Evolutionary conservation across 1,140 invertebrate species (phyloP).

Genomic region (Belonocnema kinseyi): DNA sequence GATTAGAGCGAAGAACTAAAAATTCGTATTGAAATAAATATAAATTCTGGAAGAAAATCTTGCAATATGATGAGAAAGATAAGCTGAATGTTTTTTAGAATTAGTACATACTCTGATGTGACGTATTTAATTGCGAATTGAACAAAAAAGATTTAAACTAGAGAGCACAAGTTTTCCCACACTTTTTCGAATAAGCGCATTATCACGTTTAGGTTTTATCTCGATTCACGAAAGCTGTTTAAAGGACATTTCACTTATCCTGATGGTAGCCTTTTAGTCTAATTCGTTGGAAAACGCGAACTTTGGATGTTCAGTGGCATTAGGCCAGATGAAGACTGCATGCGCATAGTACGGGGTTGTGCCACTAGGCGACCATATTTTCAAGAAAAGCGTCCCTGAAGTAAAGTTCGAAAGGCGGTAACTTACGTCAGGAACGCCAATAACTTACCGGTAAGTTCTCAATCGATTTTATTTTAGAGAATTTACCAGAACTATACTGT

Average conservation of each 20-base stretch:
- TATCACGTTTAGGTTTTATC: neutral
- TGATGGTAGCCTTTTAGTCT: constrained; percentile 11
- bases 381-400: constrained; percentile 35
- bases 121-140: neutral
- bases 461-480: too few relatives aligned
- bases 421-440: too few relatives aligned
- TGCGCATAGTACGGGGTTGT: constrained; percentile 56
- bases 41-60: too few relatives aligned
- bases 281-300: constrained; percentile 27
- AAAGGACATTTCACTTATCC: constrained; percentile 34
- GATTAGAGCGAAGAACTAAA: too few relatives aligned
- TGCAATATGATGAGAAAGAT: too few relatives aligned
- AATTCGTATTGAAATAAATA: too few relatives aligned
- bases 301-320: constrained; percentile 57
- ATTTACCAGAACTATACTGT: too few relatives aligned
- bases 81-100: neutral
- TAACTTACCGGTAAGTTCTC: too few relatives aligned
- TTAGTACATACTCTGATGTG: neutral
- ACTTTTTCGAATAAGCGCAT: neutral
- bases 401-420: too few relatives aligned
- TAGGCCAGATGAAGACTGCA: constrained; percentile 62
- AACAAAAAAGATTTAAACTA: neutral
- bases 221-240: constrained; percentile 32
- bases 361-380: constrained; percentile 63
- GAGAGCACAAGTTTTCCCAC: neutral